Evolutionary conservation across 2,888 invertebrate genomes (phyloP).

Genomic region (Cremastinae sp.): DNA sequence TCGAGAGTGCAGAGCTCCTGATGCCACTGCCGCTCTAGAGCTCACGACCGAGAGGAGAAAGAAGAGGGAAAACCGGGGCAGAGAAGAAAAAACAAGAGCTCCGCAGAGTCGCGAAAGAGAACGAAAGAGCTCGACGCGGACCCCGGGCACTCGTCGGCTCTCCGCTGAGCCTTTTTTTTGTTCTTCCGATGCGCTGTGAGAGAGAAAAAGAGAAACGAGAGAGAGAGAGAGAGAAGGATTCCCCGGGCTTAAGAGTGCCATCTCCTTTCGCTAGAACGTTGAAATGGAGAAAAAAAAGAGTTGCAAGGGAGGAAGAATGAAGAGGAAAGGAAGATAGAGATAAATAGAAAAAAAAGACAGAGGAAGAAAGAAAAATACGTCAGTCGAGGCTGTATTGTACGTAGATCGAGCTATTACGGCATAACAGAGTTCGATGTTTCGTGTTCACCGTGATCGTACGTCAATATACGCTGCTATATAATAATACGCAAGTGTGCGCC

Average conservation of each 20-base stretch:
- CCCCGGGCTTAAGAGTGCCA: slow-evolving; percentile 35
- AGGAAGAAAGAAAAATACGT: neutral
- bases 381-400: slow-evolving; percentile 61
- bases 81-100: slow-evolving; percentile 60
- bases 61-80: slow-evolving; percentile 3
- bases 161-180: slow-evolving; percentile 75
- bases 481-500: neutral
- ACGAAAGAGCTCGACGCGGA: slow-evolving; percentile 61
- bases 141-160: slow-evolving; percentile 74
- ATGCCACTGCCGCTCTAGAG: slow-evolving; percentile 45
- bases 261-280: slow-evolving; percentile 43
- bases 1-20: slow-evolving; percentile 37
- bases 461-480: slow-evolving; percentile 70
- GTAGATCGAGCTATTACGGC: slow-evolving; percentile 73
- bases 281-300: too few species aligned
- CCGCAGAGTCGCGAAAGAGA: too few species aligned
- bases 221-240: too few species aligned
- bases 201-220: too few species aligned
- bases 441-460: slow-evolving; percentile 74
- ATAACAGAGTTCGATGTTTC: slow-evolving; percentile 72
- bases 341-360: neutral
- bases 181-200: slow-evolving; percentile 46
- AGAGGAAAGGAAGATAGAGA: slow-evolving; percentile 33
- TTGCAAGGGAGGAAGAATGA: neutral
- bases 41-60: slow-evolving; percentile 11